Percentiles rank a stretch among this genome's conserved stretches.
These are phyloP conservation scores for Nycticryphes semicollaris DNA, from an alignment of 2,113 vertebrate species.

Conservation along the genomic window DNA sequence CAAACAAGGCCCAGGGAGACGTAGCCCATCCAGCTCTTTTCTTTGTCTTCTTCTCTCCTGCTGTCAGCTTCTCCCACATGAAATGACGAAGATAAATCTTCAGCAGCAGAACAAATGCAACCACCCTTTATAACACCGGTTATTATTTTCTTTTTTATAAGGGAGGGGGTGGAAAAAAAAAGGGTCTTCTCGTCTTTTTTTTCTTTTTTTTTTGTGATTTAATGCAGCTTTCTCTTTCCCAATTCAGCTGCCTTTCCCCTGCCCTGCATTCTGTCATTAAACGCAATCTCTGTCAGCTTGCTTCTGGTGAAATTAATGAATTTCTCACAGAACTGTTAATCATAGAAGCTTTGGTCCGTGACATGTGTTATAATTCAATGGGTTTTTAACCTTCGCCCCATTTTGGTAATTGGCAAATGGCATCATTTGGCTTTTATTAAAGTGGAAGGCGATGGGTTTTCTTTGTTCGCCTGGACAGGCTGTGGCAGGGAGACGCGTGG, in stretches of 20 bases:
- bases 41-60: neutral
- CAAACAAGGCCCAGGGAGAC: neutral
- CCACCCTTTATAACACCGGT: neutral
- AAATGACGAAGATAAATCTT: slow-evolving; percentile 52
- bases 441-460: slow-evolving; percentile 46
- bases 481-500: slow-evolving; percentile 16
- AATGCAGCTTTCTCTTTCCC: slow-evolving; percentile 38
- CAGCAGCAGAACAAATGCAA: neutral
- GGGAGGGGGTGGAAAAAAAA: neutral
- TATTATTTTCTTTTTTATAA: neutral
- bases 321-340: slow-evolving; percentile 72
- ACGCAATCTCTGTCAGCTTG: slow-evolving; percentile 59
- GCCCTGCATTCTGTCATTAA: slow-evolving; percentile 62
- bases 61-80: slow-evolving; percentile 18
- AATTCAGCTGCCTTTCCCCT: neutral
- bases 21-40: neutral
- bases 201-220: neutral
- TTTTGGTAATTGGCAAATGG: slow-evolving; percentile 69
- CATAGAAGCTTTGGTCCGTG: slow-evolving; percentile 68
- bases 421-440: slow-evolving; percentile 75
- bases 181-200: neutral
- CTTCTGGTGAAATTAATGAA: slow-evolving; percentile 68
- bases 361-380: slow-evolving; percentile 69
- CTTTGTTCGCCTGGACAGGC: slow-evolving; percentile 35
- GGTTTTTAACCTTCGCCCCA: slow-evolving; percentile 66